A percentile compares a stretch with the other conserved stretches of the same genome.
These are phyloP conservation scores for Glaucopsyche alexis DNA, from an alignment of 2,888 invertebrate species.

Conservation along the genomic window DNA sequence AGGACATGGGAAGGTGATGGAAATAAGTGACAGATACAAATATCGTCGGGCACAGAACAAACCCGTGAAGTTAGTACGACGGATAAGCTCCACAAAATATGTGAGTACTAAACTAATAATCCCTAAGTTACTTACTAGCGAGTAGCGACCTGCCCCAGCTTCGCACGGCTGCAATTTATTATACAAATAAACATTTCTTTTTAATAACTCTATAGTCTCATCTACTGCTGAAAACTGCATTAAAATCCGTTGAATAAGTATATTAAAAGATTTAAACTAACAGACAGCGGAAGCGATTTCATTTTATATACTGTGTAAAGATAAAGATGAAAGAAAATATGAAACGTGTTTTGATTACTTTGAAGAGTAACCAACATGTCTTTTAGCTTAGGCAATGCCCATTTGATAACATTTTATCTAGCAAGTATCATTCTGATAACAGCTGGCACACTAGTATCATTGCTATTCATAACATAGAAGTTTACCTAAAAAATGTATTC, in stretches of 20 bases:
- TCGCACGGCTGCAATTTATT: too few species aligned
- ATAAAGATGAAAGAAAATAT: background rate
- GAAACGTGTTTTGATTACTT: background rate
- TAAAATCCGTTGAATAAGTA: too few species aligned
- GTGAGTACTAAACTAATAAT: constrained; percentile 54
- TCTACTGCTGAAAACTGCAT: too few species aligned
- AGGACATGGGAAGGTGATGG: constrained; percentile 30
- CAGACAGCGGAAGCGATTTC: too few species aligned
- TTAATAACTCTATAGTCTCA: too few species aligned
- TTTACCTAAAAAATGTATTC: background rate
- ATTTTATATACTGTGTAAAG: too few species aligned
- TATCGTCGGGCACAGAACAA: constrained; percentile 66
- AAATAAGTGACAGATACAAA: constrained; percentile 51
- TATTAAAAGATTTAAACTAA: too few species aligned
- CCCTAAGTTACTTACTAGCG: too few species aligned
- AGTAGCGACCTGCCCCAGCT: too few species aligned
- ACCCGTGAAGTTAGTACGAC: constrained; percentile 59
- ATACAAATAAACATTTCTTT: too few species aligned
- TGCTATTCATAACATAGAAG: background rate
- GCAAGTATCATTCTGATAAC: background rate
- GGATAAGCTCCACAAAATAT: constrained; percentile 76
- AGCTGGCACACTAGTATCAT: background rate
- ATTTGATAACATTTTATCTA: constrained; percentile 6
- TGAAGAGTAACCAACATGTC: background rate
- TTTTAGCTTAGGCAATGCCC: background rate